Percentiles rank a stretch among this genome's conserved stretches.
Conservation (phyloP, 2,888 invertebrate genomes). For the Rhabditoides inermis region DNA sequence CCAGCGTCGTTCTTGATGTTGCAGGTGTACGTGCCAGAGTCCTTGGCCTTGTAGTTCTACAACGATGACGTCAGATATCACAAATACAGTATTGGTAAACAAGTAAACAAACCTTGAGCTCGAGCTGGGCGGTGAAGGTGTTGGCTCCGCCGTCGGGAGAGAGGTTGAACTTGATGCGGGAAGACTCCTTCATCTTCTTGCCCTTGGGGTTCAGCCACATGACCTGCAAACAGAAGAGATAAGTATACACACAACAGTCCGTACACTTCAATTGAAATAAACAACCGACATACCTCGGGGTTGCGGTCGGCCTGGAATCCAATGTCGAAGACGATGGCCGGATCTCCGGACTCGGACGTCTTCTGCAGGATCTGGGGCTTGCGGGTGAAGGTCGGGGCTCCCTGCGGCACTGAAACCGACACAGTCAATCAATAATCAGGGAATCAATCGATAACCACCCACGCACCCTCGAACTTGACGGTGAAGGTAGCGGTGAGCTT, state of each 20-base stretch:
- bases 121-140: constrained; percentile 47
- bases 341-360: constrained; percentile 51
- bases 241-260: too few species aligned
- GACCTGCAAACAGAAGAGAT: constrained; percentile 17
- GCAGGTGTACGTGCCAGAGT: constrained; percentile 82
- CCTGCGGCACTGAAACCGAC: constrained; percentile 46
- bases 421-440: too few species aligned
- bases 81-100: background rate
- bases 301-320: constrained; percentile 52
- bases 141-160: constrained; percentile 43
- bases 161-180: constrained; percentile 50
- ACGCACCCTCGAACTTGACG: constrained; percentile 51
- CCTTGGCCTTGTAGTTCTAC: constrained; percentile 53
- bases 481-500: constrained; percentile 53
- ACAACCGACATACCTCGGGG: constrained; percentile 31
- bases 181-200: constrained; percentile 53
- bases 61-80: constrained; percentile 7
- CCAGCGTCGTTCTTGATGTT: constrained; percentile 92
- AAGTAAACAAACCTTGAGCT: constrained; percentile 44
- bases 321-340: constrained; percentile 53
- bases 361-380: constrained; percentile 53
- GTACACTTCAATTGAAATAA: too few species aligned
- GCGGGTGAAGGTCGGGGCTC: constrained; percentile 52
- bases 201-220: constrained; percentile 53
- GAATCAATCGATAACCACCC: too few species aligned